Base-by-base conservation (phyloP, 2,113 vertebrate species). In the Pterocles orientalis region DNA sequence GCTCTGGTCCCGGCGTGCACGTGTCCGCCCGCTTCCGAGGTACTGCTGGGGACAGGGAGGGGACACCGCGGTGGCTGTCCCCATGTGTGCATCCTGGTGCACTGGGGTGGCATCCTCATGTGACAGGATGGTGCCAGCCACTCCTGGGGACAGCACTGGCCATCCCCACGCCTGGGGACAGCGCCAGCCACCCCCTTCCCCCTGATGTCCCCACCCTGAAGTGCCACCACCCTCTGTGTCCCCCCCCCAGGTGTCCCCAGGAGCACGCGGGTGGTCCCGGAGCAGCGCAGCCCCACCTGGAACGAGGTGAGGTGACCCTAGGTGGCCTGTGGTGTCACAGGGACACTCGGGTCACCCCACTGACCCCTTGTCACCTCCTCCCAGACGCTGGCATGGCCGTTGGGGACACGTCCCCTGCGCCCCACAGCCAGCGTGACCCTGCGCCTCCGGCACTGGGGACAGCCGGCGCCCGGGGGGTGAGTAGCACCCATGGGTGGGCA, bases 21-120 rank as follows among this genome's bases (percentile, higher is more conserved):
- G 83, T 96, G 45, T 88, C 89, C n/a, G 83, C 64, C 41, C 31
- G 29, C 54, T 95, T 96, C 89, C 60, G 95, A 96, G 95, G 95
- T 96, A 81, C 50, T 0, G 3, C 2, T n/a, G 62, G 45, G 6
- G 0, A 15, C 14, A 2, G 12, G 75, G 0, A 3, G 62, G 82
- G 54, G 31, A 48, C 73, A 7, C 31, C 0, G 0, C 0, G 3
- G 72, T 14, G 78, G 24, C 66, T 0, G 3, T 60, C 47, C n/a
- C 24, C 6, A 0, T 2, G 69, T 41, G 39, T 41, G 39, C 39
- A 41, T 41, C 39, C 39, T 41, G 39, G 39, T 41, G 39, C 39
- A 41, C 39, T 41, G 39, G 39, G 25, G 33, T 14, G 62, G 15
- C 57, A 47, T n/a, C 80, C 10, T 18, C 1, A 0, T 8, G 48